Evolutionary conservation across 2,797 vertebrate species (phyloP).

Genomic region (Neostethus bicornis): DNA sequence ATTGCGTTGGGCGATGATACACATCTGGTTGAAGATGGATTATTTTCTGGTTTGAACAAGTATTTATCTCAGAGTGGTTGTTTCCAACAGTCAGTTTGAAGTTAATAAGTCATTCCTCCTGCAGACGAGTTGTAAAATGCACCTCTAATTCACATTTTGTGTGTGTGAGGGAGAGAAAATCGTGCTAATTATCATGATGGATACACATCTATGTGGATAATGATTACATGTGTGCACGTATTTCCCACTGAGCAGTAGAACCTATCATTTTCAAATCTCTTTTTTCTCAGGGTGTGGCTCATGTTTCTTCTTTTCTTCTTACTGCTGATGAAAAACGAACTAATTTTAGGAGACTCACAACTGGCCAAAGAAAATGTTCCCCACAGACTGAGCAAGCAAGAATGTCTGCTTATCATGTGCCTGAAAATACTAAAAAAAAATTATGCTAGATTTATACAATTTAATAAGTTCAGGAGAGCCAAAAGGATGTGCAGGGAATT

Average conservation of each 20-base stretch:
- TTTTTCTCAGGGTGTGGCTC: constrained; percentile 18
- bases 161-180: background rate
- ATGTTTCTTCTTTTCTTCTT: background rate
- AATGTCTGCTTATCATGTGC: background rate
- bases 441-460: background rate
- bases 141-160: constrained; percentile 30
- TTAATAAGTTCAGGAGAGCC: background rate
- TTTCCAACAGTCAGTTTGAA: constrained; percentile 39
- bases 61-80: constrained; percentile 24
- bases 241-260: background rate
- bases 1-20: constrained; percentile 16
- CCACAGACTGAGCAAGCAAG: background rate
- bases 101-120: constrained; percentile 14
- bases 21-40: constrained; percentile 45
- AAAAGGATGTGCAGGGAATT: background rate
- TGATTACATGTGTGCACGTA: background rate
- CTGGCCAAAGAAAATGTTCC: background rate
- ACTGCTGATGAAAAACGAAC: background rate
- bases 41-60: constrained; percentile 35
- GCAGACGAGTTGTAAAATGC: constrained; percentile 19
- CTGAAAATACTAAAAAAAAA: background rate
- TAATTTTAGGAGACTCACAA: background rate
- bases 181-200: constrained; percentile 25
- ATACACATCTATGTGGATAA: constrained; percentile 33
- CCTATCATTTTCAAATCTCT: background rate